Percentiles rank a stretch among this genome's conserved stretches.
Conservation (phyloP, 1,140 invertebrate species). For the Chrysomallon squamiferum region DNA sequence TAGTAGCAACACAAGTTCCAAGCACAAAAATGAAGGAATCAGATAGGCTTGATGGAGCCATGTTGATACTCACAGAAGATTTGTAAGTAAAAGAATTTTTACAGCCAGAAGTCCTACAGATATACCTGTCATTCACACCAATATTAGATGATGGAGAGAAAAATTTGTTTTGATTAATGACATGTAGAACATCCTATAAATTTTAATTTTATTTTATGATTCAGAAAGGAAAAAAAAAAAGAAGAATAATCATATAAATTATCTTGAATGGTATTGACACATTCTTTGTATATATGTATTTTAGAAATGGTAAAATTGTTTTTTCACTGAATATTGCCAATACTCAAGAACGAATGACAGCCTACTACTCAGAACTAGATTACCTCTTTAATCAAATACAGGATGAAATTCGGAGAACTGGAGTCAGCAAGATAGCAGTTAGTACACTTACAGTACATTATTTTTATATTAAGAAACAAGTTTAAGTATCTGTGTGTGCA, state of each 20-base stretch:
- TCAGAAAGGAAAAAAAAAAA: too few species aligned
- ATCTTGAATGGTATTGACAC: too few species aligned
- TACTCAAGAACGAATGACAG: slow-evolving; percentile 36
- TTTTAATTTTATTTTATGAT: too few species aligned
- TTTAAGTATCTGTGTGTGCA: too few species aligned
- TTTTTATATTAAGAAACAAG: too few species aligned
- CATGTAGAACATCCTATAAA: too few species aligned
- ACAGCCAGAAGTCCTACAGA: too few species aligned
- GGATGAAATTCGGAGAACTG: slow-evolving; percentile 49
- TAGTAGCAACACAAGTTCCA: slow-evolving; percentile 59
- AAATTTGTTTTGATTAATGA: too few species aligned
- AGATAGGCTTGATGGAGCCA: slow-evolving; percentile 26
- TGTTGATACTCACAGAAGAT: slow-evolving; percentile 53
- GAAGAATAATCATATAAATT: too few species aligned
- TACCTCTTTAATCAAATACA: slow-evolving; percentile 48
- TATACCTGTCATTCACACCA: too few species aligned
- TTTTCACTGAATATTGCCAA: slow-evolving; percentile 53
- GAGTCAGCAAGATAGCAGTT: slow-evolving; percentile 47
- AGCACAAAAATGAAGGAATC: slow-evolving; percentile 35
- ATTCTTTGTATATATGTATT: too few species aligned
- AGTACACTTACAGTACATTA: slow-evolving; percentile 10
- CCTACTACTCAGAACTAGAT: slow-evolving; percentile 50
- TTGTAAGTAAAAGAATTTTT: slow-evolving; percentile 38
- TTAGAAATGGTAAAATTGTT: slow-evolving; percentile 40
- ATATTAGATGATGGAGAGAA: too few species aligned